Evolutionary conservation across 2,888 invertebrate genomes (phyloP).

Genomic region (Drosophila gaucha): DNA sequence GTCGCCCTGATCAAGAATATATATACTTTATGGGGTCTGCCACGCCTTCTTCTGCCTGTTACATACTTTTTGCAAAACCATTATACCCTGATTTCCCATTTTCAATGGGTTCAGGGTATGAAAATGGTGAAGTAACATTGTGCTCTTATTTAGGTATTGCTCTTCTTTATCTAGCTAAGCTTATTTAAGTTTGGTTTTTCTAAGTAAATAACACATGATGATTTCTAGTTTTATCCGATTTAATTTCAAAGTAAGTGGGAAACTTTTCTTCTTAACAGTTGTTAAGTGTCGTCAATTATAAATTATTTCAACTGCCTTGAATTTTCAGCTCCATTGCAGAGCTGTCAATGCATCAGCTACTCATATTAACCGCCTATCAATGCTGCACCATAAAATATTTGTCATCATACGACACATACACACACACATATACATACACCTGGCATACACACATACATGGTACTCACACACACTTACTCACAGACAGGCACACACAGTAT

Average conservation of each 20-base stretch:
- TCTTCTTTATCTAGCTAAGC: too few relatives aligned
- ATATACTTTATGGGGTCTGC: too few relatives aligned
- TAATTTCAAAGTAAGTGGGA: background rate
- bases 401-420: conserved; percentile 35
- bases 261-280: background rate
- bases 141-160: too few relatives aligned
- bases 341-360: conserved; percentile 47
- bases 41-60: too few relatives aligned
- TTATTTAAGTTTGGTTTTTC: too few relatives aligned
- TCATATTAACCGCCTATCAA: conserved; percentile 55
- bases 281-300: conserved; percentile 4
- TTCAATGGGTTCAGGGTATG: too few relatives aligned
- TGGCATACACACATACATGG: background rate
- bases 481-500: conserved; percentile 12
- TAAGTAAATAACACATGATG: background rate
- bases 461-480: background rate
- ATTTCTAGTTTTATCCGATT: background rate
- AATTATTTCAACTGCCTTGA: conserved; percentile 23
- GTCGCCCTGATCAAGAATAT: too few relatives aligned
- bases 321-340: conserved; percentile 5
- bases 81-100: too few relatives aligned
- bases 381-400: conserved; percentile 59
- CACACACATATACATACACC: conserved; percentile 11
- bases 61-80: too few relatives aligned
- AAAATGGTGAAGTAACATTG: too few relatives aligned